Evolutionary conservation across 2,113 vertebrate genomes (phyloP), one percentile per base, ranked within the genome.

Genomic region (Chaetodon trifascialis): DNA sequence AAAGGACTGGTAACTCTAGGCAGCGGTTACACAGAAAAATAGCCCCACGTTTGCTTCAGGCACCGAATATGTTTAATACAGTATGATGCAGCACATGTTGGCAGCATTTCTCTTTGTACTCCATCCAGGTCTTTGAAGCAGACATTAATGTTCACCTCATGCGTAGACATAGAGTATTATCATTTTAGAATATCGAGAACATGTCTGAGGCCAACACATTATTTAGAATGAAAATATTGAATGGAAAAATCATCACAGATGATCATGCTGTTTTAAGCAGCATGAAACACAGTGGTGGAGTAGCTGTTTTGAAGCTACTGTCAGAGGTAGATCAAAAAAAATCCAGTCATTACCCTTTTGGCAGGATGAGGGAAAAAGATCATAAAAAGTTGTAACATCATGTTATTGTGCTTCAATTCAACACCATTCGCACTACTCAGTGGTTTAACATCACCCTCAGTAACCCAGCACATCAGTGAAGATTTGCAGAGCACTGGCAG

Each of bases 381-480:
- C 69, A 75, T 4, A 73, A 40, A 51, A 83, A 71, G 23, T 81
- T 75, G 79, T 23, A 44, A 40, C 49, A 77, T 74, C 42, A 42
- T 59, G 34, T 83, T 90, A 62, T 60, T 78, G n/a, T 76, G 34
- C 60, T 70, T 86, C 46, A 66, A 10, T 4, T 83, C 52, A 76
- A 79, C 49, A 19, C 9, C n/a, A 82, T 84, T 83, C 44, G 58
- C 44, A 42, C 78, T 71, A 12, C 67, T 74, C 36, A 25, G 51
- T 79, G 69, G 74, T 82, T 82, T 80, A 81, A 83, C 47, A 34
- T 89, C 83, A 86, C 56, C 73, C 55, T 74, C 21, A 42, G 74
- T 81, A 79, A 84, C 79, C 71, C 63, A 49, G 46, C 38, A 63
- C 58, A 80, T 77, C 78, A 75, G n/a, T 52, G 73, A 66, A 76